A percentile compares a stretch with the other conserved stretches of the same genome.
Evolutionary conservation across 2,797 vertebrate genomes (phyloP).

Genomic region (Scyliorhinus canicula): DNA sequence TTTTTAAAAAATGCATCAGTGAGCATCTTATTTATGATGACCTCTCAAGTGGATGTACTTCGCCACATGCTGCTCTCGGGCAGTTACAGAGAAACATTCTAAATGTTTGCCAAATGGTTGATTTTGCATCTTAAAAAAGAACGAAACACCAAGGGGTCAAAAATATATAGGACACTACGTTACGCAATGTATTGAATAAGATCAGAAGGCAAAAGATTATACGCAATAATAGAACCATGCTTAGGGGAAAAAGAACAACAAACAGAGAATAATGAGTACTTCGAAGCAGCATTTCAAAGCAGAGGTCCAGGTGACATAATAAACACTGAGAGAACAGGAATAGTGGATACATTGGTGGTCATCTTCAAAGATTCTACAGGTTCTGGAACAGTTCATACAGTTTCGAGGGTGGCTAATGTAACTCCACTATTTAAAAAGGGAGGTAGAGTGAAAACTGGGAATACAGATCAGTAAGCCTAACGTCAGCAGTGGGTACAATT

Average conservation of each 20-base stretch:
- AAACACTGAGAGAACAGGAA: neutral
- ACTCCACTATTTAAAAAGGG: too few species aligned
- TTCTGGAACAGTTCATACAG: too few species aligned
- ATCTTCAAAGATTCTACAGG: too few species aligned
- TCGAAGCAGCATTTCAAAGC: neutral
- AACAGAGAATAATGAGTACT: neutral
- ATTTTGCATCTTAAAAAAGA: neutral
- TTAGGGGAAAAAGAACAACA: neutral
- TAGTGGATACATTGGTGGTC: too few species aligned
- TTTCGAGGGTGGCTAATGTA: too few species aligned
- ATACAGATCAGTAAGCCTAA: too few species aligned
- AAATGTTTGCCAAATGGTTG: neutral
- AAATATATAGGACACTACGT: neutral
- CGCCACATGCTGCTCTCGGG: neutral
- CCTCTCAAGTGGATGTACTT: neutral
- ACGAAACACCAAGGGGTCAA: neutral
- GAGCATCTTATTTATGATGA: neutral
- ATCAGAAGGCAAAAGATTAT: neutral
- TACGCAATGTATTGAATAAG: neutral
- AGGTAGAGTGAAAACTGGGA: too few species aligned
- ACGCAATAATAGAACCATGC: neutral
- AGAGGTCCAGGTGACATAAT: neutral
- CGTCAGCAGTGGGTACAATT: too few species aligned
- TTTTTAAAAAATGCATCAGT: neutral
- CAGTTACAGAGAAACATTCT: neutral